These are phyloP conservation scores for Dendrolimus pini DNA, from an alignment of 2,888 invertebrate genomes.

Conservation along the genomic window DNA sequence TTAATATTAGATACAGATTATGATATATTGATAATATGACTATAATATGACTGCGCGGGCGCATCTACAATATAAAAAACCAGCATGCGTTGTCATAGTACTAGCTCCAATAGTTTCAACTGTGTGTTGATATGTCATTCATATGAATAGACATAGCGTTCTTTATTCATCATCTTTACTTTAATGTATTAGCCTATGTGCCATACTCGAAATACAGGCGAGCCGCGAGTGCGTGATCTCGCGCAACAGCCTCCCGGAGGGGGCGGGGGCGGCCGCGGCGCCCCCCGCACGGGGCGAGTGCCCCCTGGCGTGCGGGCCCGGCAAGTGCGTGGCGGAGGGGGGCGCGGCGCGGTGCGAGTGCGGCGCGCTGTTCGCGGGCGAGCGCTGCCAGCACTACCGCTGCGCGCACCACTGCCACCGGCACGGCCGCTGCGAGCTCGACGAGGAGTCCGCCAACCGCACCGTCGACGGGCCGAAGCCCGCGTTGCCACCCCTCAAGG, in stretches of 20 bases:
- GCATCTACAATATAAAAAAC: no score
- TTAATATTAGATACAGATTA: no score
- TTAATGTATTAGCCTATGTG: no score
- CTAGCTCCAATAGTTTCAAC: no score
- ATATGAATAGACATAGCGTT: no score
- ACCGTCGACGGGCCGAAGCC: not conserved
- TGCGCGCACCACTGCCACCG: slow-evolving; percentile 82
- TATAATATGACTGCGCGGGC: no score
- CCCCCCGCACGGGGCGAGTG: slow-evolving; percentile 42
- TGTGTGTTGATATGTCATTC: no score
- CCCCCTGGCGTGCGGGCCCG: slow-evolving; percentile 47
- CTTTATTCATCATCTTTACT: no score
- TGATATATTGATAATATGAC: no score
- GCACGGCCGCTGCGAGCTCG: slow-evolving; percentile 27
- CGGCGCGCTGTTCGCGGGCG: slow-evolving; percentile 62
- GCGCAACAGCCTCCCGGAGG: slow-evolving; percentile 9
- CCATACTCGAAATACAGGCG: slow-evolving; percentile 16
- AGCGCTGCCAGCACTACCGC: slow-evolving; percentile 80
- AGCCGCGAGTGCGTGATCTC: slow-evolving; percentile 33
- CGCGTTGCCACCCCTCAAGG: slow-evolving; percentile 72
- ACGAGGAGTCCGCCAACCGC: slow-evolving; percentile 2
- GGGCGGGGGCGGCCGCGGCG: slow-evolving; percentile 2
- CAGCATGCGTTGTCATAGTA: no score
- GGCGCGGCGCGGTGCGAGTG: slow-evolving; percentile 58
- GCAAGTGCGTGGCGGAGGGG: slow-evolving; percentile 73